Evolutionary conservation across 2,113 vertebrate species (phyloP), one percentile per base, ranked within the genome.

Genomic region (Tapirus terrestris): DNA sequence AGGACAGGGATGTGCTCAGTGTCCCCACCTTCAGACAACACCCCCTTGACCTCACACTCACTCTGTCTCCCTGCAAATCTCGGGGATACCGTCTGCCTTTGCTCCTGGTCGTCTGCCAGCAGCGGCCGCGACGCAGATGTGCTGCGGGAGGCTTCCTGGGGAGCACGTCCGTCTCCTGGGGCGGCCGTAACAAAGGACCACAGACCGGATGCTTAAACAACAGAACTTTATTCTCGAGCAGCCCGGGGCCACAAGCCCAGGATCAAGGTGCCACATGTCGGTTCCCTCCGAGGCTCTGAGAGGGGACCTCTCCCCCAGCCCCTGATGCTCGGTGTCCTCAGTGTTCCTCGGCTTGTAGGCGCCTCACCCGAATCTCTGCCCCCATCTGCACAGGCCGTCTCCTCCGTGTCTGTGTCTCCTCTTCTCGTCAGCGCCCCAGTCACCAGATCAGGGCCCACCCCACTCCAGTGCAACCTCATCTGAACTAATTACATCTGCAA

Each of bases 291-390:
- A 36, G 36, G 39, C 6, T 39, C 39, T 11, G 25, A 11, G 39
- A 27, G 10, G 27, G 39, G 36, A 5, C 27, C 61, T 27, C 60
- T 61, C 60, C 14, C 16, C 56, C 56, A 16, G n/a, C 21, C 2
- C 12, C 31, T 12, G 5, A 12, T 33, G 16, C 65, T 6, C 7
- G 65, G 17, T 0, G 3, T 9, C 7, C 48, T 10, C 31, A 17
- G 75, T 8, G 27, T 48, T 48, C 76, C 76, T 33, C 1, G 51
- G 51, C 56, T 29, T 17, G 23, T 1, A 25, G 53, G 4, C 0
- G 25, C 13, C 4, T 39, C 76, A 33, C 23, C 56, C 56, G 13
- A 3, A 25, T 10, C 21, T 27, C 53, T 14, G 3, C 21, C 20
- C 25, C 20, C 33, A 2, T 56, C 77, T 58, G 14, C 77, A 8